A percentile compares a stretch with the other conserved stretches of the same genome.
phyloP scores from a whole-genome alignment of 2,113 vertebrate species.

The Calypte anna region DNA sequence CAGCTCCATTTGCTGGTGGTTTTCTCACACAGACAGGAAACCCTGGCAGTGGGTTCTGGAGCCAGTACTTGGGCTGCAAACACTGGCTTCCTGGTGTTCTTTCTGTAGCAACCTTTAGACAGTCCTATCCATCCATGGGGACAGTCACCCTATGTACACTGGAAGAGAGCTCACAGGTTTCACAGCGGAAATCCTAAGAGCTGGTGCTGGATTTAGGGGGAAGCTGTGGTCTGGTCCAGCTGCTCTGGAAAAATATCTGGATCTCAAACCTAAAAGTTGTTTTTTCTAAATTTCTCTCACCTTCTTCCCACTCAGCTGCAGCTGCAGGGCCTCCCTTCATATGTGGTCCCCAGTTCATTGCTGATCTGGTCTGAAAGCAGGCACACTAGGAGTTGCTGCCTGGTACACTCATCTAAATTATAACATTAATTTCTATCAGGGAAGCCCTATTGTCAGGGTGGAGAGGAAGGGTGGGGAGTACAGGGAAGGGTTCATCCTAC shows the following conservation, averaged over 20 bases:
- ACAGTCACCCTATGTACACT: not conserved
- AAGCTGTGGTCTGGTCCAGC: not conserved
- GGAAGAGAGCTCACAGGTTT: not conserved
- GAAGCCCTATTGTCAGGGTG: not conserved
- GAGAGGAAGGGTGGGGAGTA: not conserved
- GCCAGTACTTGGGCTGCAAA: not conserved
- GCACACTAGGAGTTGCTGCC: not conserved
- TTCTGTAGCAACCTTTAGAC: not conserved
- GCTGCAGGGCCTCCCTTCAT: accelerated
- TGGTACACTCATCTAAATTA: not conserved
- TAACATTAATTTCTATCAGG: not conserved
- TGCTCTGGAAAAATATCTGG: not conserved
- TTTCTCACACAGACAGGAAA: not conserved
- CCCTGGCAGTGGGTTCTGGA: not conserved
- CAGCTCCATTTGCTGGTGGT: not conserved
- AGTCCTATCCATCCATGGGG: accelerated
- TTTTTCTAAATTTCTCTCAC: not conserved
- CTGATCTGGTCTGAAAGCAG: not conserved
- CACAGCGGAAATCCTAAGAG: not conserved
- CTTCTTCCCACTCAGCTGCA: not conserved
- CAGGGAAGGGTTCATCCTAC: not conserved
- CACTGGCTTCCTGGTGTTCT: not conserved
- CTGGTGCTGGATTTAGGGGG: not conserved
- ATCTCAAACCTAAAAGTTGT: not conserved
- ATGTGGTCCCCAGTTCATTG: not conserved